Percentiles rank a stretch among this genome's conserved stretches.
Conservation (phyloP, 92 coral and sea anemone species). For the Porites evermanni region DNA sequence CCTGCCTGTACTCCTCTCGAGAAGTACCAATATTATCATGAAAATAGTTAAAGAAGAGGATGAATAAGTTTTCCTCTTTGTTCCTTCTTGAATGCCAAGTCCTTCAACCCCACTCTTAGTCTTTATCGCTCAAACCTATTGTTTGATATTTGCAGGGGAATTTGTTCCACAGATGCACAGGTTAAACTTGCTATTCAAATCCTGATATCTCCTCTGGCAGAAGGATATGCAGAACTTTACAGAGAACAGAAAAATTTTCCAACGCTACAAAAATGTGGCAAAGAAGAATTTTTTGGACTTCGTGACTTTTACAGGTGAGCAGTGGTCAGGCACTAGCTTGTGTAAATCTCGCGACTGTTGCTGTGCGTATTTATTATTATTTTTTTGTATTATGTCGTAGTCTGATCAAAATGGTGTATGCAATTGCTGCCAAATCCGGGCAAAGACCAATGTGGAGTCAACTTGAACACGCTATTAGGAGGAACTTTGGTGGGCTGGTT, state of each 20-base stretch:
- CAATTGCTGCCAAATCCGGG: constrained; percentile 58
- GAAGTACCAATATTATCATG: too few species aligned
- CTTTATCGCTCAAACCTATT: background rate
- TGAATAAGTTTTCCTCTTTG: too few species aligned
- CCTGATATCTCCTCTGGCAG: constrained; percentile 65
- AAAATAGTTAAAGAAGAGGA: too few species aligned
- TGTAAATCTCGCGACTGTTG: background rate
- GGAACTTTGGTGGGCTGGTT: constrained; percentile 90
- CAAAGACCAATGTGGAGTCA: constrained; percentile 67
- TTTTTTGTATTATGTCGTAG: constrained; percentile 35
- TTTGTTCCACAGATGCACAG: constrained; percentile 68
- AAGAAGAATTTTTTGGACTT: constrained; percentile 88
- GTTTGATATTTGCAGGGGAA: constrained; percentile 67
- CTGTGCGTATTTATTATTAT: background rate
- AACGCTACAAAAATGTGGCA: constrained; percentile 62
- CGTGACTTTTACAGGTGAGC: constrained; percentile 91
- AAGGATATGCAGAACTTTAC: constrained; percentile 78
- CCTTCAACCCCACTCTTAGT: background rate
- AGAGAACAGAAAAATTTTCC: constrained; percentile 59
- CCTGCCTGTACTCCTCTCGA: too few species aligned
- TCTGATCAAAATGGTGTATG: constrained; percentile 85
- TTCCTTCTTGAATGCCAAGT: too few species aligned
- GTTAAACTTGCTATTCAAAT: constrained; percentile 52
- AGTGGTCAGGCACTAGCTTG: background rate
- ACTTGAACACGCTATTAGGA: constrained; percentile 79